Percentiles rank a stretch among this genome's conserved stretches.
Evolutionary conservation across 1,140 invertebrate genomes (phyloP).

Genomic region (Dendroctonus ponderosae): DNA sequence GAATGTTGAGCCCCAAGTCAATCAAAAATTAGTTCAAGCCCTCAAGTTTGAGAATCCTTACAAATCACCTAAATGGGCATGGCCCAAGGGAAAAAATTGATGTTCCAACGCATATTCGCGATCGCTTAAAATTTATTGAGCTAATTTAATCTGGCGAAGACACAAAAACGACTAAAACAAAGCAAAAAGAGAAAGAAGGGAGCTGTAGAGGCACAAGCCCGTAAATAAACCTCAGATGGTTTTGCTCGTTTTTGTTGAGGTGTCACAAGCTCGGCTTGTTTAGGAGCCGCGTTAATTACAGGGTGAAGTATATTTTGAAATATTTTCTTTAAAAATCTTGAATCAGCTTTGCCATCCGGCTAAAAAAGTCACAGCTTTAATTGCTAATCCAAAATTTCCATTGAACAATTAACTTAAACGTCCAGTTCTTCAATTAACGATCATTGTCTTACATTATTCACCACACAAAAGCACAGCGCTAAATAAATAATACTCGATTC

Average conservation of each 20-base stretch:
- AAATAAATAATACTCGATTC: too few species aligned
- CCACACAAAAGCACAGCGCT: too few species aligned
- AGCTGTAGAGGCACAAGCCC: slow-evolving; percentile 14
- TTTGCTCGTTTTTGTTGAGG: slow-evolving; percentile 5
- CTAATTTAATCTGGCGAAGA: slow-evolving; percentile 24
- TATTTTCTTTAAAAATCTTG: too few species aligned
- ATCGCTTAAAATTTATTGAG: slow-evolving; percentile 26
- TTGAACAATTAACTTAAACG: too few species aligned
- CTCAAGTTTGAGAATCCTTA: too few species aligned
- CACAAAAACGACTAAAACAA: neutral
- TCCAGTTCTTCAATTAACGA: too few species aligned
- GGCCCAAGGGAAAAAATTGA: slow-evolving; percentile 13
- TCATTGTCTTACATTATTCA: too few species aligned
- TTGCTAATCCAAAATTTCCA: too few species aligned
- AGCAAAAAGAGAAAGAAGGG: slow-evolving; percentile 9
- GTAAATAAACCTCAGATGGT: slow-evolving; percentile 16
- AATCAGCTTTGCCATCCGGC: too few species aligned
- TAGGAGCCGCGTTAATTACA: neutral
- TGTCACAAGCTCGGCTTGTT: neutral
- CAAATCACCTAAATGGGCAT: neutral
- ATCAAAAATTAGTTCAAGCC: too few species aligned
- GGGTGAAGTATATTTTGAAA: neutral
- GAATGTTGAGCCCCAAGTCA: too few species aligned
- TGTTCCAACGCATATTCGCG: slow-evolving; percentile 26
- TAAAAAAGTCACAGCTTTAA: too few species aligned